Evolutionary conservation across 2,113 vertebrate genomes (phyloP), one percentile per base, ranked within the genome.

Genomic region (Micronycteris hirsuta): DNA sequence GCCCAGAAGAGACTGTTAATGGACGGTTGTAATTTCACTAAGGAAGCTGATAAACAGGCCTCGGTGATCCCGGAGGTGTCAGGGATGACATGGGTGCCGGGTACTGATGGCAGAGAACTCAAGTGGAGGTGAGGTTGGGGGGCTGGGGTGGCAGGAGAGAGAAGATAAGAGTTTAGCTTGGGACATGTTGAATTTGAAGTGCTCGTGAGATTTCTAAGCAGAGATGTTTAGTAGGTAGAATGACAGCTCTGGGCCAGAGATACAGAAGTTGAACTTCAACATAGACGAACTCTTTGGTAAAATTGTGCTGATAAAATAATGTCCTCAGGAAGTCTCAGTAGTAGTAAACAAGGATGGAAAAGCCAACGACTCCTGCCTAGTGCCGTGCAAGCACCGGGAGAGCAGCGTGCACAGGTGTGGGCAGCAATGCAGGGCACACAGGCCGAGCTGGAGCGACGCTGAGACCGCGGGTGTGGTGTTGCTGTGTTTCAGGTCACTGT

Each of bases 401-500:
- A 80, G 24, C 45, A 24, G 10, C 77, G 58, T 26, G 7, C 33
- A 36, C 3, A 38, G 16, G 38, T 54, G 3, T 4, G 4, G 36
- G 52, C n/a, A 22, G 28, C 38, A 4, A 45, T 41, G 65, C n/a
- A 31, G 38, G 58, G 2, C 43, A 33, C 17, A 24, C 5, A 43
- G 33, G 33, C 11, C 16, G 58, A 13, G 45, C 9, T 20, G 24
- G 20, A n/a, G 61, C 45, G 12, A 41, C 2, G 0, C 38, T 68
- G 3, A 19, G 41, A 92, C 14, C 19, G 0, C 14, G n/a, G 38
- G 20, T 56, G 81, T 90, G 41, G 38, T 92, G 68, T 84, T 97
- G n/a, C 86, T 74, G 10, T 97, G 93, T 98, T 98, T 49, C 96
- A 99, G 99, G 99, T 99, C 41, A 99, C 99, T 14, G 99, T 99